phyloP scores from a whole-genome alignment of 2,113 vertebrate species.

The Antechinus stuartii region DNA sequence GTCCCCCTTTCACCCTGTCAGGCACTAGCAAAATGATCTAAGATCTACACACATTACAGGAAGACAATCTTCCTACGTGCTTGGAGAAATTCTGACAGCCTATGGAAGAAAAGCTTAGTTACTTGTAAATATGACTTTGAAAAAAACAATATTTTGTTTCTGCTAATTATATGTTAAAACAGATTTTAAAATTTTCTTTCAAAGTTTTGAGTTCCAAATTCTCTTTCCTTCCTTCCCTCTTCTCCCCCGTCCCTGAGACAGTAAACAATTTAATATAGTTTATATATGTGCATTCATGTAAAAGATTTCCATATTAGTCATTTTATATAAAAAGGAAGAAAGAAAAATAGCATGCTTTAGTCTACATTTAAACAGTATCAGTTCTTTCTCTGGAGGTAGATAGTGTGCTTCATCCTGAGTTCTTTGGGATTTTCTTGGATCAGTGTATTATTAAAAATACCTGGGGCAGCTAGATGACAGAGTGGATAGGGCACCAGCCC shows the following conservation, averaged over 20 bases:
- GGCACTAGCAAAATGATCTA: background rate
- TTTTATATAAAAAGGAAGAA: background rate
- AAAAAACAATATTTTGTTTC: too few species aligned
- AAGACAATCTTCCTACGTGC: background rate
- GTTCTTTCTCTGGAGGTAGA: background rate
- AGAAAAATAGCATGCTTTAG: background rate
- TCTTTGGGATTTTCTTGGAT: background rate
- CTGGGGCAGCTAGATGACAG: background rate
- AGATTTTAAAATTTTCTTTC: too few species aligned
- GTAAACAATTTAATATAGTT: background rate
- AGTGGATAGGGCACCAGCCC: too few species aligned
- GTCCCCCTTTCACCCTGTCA: too few species aligned
- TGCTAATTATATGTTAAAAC: too few species aligned
- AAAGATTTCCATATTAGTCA: background rate
- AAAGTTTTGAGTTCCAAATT: background rate
- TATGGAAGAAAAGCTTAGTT: background rate
- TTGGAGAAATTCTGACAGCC: background rate
- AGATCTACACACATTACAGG: background rate
- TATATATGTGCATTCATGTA: background rate
- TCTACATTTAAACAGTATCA: background rate
- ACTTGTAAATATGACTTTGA: too few species aligned
- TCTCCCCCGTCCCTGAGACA: too few species aligned
- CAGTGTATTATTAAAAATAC: background rate
- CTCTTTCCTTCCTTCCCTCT: background rate
- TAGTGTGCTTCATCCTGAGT: background rate